A percentile compares a stretch with the other conserved stretches of the same genome.
Conservation (phyloP, 2,797 vertebrate genomes). For the Sus cebifrons region DNA sequence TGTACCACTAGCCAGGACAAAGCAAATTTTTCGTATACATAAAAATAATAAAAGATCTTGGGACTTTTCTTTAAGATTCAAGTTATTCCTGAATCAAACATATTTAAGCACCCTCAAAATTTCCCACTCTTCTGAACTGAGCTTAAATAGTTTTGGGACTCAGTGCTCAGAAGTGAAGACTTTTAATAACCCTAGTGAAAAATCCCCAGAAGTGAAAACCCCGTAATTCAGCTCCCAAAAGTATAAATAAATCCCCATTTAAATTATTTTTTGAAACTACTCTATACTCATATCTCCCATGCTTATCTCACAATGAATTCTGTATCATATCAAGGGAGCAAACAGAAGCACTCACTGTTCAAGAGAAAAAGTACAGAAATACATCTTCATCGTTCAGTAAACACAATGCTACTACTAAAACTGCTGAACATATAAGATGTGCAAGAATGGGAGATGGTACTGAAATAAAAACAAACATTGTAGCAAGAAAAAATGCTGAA, state of each 20-base stretch:
- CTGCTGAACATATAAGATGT: neutral
- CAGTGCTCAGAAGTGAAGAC: constrained; percentile 4
- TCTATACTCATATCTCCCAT: neutral
- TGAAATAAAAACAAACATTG: constrained; percentile 46
- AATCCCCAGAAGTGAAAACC: constrained; percentile 50
- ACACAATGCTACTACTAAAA: constrained; percentile 22
- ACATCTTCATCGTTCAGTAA: constrained; percentile 1
- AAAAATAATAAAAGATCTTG: neutral
- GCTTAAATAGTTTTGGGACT: neutral
- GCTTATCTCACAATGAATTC: constrained; percentile 26
- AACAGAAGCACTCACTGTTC: constrained; percentile 31
- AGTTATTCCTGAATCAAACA: constrained; percentile 26
- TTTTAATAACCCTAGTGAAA: constrained; percentile 15
- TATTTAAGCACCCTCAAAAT: neutral
- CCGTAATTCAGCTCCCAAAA: constrained; percentile 29
- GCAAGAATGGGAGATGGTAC: constrained; percentile 29
- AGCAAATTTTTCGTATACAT: constrained; percentile 30
- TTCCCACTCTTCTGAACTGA: constrained; percentile 32
- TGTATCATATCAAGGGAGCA: constrained; percentile 27
- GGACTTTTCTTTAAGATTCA: constrained; percentile 13
- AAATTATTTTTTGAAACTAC: constrained; percentile 60
- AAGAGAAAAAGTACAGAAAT: constrained; percentile 11
- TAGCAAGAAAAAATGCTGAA: constrained; percentile 54
- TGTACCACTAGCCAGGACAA: neutral
- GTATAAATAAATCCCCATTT: neutral